phyloP scores from a whole-genome alignment of 2,888 invertebrate genomes.

The Dinocampus coccinellae region DNA sequence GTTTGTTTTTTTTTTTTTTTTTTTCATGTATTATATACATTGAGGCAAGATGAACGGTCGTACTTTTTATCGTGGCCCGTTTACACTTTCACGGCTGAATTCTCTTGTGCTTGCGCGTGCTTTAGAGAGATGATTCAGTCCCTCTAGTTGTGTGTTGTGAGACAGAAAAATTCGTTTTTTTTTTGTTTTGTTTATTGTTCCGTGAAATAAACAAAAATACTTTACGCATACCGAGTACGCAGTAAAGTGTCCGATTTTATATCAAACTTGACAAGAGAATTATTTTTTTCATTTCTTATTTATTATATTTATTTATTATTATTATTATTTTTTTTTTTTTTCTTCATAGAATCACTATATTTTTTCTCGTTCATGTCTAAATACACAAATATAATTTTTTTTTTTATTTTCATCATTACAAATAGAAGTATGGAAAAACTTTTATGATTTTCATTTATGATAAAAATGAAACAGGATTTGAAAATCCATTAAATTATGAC shows the following conservation, averaged over 20 bases:
- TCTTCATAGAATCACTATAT: too few relatives aligned
- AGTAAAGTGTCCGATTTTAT: neutral
- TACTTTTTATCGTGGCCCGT: conserved; percentile 30
- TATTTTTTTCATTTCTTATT: too few relatives aligned
- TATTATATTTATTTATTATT: too few relatives aligned
- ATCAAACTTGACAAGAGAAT: too few relatives aligned
- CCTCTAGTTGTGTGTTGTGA: neutral
- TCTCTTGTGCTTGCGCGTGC: conserved; percentile 11
- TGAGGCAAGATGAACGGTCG: conserved; percentile 26
- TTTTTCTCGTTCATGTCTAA: too few relatives aligned
- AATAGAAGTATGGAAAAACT: conserved; percentile 53
- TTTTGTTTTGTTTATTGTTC: conserved; percentile 33
- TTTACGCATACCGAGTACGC: conserved; percentile 9
- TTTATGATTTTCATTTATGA: conserved; percentile 50
- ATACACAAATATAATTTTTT: neutral
- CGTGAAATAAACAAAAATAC: neutral
- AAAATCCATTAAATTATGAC: conserved; percentile 59
- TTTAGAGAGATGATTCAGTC: conserved; percentile 21
- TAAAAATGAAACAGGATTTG: conserved; percentile 51
- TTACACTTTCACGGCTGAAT: conserved; percentile 33
- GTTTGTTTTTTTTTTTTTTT: neutral
- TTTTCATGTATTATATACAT: conserved; percentile 3
- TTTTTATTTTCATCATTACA: neutral
- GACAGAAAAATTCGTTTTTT: conserved; percentile 1
- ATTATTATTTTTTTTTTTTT: too few relatives aligned